Conservation (phyloP, 1,140 invertebrate species). For the Reticulitermes speratus region DNA sequence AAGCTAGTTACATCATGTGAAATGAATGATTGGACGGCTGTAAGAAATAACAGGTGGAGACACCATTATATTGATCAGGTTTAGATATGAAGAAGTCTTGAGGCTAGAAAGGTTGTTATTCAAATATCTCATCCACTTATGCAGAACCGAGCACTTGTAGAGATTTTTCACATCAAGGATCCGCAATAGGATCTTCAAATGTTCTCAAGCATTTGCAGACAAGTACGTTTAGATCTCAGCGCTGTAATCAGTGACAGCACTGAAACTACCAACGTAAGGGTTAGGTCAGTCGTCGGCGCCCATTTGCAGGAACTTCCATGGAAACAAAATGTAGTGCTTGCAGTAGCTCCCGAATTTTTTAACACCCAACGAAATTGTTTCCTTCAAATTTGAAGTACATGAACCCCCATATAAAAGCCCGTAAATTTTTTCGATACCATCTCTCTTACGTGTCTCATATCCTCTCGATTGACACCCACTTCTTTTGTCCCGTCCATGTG, state of each 20-base stretch:
- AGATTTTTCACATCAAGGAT: slow-evolving; percentile 6
- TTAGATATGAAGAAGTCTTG: background rate
- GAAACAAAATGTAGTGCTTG: no score
- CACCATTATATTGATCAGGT: background rate
- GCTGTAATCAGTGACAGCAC: background rate
- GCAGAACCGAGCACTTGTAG: background rate
- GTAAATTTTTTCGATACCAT: no score
- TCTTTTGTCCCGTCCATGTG: no score
- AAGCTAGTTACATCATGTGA: background rate
- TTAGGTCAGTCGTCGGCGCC: no score
- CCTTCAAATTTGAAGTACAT: no score
- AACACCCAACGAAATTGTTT: no score
- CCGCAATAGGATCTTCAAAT: background rate
- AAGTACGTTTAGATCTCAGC: background rate
- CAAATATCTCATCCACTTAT: background rate
- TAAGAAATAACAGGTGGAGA: background rate
- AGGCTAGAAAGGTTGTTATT: background rate
- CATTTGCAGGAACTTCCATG: no score
- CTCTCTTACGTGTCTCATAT: no score
- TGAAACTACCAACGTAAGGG: background rate
- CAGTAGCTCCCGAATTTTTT: no score
- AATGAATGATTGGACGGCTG: background rate
- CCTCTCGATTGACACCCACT: no score
- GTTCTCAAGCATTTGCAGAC: background rate
- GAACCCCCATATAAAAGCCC: no score